A percentile compares a stretch with the other conserved stretches of the same genome.
These are phyloP conservation scores for Gambelia wislizenii DNA, from an alignment of 2,797 vertebrate genomes.

Conservation along the genomic window DNA sequence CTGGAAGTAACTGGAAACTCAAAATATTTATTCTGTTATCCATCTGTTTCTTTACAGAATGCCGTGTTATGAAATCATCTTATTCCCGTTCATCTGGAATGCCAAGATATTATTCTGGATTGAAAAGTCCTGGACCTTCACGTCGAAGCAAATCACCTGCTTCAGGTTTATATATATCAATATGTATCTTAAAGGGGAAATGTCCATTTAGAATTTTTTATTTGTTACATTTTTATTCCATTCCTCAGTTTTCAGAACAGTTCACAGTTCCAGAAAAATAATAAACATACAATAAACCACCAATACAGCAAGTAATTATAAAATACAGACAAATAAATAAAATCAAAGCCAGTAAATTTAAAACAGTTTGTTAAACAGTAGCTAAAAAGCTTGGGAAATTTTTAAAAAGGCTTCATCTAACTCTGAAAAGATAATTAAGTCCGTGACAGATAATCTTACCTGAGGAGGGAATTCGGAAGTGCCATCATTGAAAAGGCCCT, in stretches of 20 bases:
- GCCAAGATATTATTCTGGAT: constrained; percentile 77
- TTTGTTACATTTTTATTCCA: not conserved
- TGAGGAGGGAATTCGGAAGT: not conserved
- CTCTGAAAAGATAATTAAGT: not conserved
- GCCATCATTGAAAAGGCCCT: not conserved
- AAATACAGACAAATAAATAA: not conserved
- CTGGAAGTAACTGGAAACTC: not conserved
- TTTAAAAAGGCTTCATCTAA: not conserved
- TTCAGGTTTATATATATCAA: constrained; percentile 80
- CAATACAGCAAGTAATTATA: not conserved
- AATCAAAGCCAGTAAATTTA: not conserved
- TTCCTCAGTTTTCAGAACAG: not conserved
- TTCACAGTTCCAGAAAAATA: not conserved
- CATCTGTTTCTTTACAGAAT: constrained; percentile 82
- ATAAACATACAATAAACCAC: not conserved
- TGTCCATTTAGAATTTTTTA: not conserved
- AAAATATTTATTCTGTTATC: not conserved
- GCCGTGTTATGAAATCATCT: constrained; percentile 90
- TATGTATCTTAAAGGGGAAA: not conserved
- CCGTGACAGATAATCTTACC: not conserved
- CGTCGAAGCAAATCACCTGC: constrained; percentile 93
- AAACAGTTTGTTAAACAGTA: not conserved
- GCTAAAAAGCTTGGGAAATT: not conserved
- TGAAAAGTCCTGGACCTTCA: constrained; percentile 88
- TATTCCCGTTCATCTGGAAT: constrained; percentile 83